phyloP scores from a whole-genome alignment of 2,888 invertebrate species.

The Cataglyphis cursor region DNA sequence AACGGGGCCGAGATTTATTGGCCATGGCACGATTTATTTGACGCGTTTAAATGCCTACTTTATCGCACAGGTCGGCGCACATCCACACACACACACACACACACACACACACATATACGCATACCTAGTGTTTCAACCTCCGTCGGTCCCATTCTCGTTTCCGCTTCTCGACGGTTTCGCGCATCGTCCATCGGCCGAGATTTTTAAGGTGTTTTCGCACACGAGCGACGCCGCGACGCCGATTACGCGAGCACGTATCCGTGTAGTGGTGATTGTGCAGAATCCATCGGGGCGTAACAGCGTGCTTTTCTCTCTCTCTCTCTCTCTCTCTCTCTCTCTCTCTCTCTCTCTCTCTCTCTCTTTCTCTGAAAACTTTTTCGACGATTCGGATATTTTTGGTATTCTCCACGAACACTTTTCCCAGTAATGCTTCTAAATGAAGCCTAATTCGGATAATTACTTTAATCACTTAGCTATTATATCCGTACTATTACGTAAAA shows the following conservation, averaged over 20 bases:
- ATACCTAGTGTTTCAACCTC: constrained; percentile 57
- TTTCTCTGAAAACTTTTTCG: constrained; percentile 11
- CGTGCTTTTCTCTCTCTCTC: not conserved
- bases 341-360: not conserved
- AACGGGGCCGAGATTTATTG: constrained; percentile 77
- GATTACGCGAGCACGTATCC: constrained; percentile 5
- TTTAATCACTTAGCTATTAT: constrained; percentile 17
- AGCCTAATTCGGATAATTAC: constrained; percentile 18
- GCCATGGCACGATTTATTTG: constrained; percentile 80
- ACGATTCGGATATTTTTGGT: constrained; percentile 23
- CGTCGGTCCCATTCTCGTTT: constrained; percentile 24
- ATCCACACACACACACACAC: not conserved
- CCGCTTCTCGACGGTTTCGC: constrained; percentile 10
- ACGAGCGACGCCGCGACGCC: constrained; percentile 10
- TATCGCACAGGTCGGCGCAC: constrained; percentile 71
- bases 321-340: not conserved
- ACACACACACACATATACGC: not conserved
- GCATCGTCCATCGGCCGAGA: constrained; percentile 38
- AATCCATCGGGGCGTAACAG: constrained; percentile 12
- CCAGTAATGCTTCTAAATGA: not conserved
- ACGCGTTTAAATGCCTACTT: constrained; percentile 82
- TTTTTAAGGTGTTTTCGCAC: constrained; percentile 52
- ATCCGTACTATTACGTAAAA: not conserved
- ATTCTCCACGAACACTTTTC: not conserved
- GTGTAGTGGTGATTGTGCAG: not conserved